Evolutionary conservation across 1,140 invertebrate genomes (phyloP).

Genomic region (Lordiphosa stackelbergi): DNA sequence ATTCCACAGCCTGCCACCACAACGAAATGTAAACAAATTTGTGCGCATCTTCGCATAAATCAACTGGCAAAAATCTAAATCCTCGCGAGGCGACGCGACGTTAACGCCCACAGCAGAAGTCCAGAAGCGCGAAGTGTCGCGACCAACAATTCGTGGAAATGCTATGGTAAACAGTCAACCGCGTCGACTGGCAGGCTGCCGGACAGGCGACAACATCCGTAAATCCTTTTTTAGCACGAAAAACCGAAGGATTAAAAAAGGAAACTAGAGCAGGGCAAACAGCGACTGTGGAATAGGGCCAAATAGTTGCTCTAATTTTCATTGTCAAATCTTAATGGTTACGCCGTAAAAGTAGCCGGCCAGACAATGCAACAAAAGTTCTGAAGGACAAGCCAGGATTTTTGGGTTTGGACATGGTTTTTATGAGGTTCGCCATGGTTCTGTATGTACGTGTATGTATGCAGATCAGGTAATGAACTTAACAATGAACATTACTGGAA

Average conservation of each 20-base stretch:
- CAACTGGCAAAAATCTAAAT: slow-evolving; percentile 21
- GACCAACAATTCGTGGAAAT: slow-evolving; percentile 44
- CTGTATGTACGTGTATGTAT: slow-evolving; percentile 23
- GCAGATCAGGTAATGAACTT: slow-evolving; percentile 50
- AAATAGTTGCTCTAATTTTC: slow-evolving; percentile 72
- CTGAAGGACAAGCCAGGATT: slow-evolving; percentile 45
- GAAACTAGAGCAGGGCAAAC: slow-evolving; percentile 58
- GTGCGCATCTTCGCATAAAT: slow-evolving; percentile 24
- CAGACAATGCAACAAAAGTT: slow-evolving; percentile 49
- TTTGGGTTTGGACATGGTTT: slow-evolving; percentile 20
- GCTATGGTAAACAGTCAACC: slow-evolving; percentile 48
- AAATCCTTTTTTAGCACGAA: slow-evolving; percentile 72
- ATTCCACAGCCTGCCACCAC: too few species aligned
- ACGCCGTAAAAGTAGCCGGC: slow-evolving; percentile 55
- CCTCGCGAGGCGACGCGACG: slow-evolving; percentile 9
- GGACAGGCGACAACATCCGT: slow-evolving; percentile 43
- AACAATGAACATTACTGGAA: slow-evolving; percentile 68
- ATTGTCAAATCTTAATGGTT: slow-evolving; percentile 60
- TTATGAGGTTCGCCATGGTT: slow-evolving; percentile 4
- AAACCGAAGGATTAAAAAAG: slow-evolving; percentile 74
- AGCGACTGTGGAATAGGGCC: slow-evolving; percentile 8
- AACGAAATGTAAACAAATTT: neutral
- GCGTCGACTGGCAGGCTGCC: neutral
- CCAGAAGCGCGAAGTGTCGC: slow-evolving; percentile 1
- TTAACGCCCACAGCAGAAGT: slow-evolving; percentile 29